phyloP scores from a whole-genome alignment of 2,888 invertebrate genomes.

The Hydraecia micacea region DNA sequence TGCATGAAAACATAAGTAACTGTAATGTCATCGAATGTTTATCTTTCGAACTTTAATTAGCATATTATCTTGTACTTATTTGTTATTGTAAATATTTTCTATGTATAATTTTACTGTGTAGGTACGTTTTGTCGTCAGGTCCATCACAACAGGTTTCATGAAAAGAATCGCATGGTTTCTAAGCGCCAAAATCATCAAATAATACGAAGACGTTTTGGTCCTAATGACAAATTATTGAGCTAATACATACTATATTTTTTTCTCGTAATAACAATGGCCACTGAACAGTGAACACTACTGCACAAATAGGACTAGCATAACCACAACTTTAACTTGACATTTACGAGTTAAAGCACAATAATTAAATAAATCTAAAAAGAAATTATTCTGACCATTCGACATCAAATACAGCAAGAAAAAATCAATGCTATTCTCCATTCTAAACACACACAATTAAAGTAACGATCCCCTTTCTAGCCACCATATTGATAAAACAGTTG shows the following conservation, averaged over 20 bases:
- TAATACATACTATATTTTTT: neutral
- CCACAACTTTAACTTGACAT: neutral
- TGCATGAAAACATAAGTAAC: constrained; percentile 47
- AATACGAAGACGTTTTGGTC: neutral
- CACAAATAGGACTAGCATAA: neutral
- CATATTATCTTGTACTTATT: constrained; percentile 15
- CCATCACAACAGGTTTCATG: neutral
- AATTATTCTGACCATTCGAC: neutral
- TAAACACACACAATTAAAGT: constrained; percentile 8
- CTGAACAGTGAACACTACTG: neutral
- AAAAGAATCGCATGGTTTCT: neutral
- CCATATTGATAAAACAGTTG: constrained; percentile 16
- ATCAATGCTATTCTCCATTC: neutral
- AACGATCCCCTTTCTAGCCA: neutral
- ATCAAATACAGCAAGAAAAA: neutral
- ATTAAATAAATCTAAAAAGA: neutral
- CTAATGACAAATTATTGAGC: neutral
- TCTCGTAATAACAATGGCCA: neutral
- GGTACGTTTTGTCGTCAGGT: neutral
- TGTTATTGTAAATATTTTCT: constrained; percentile 10
- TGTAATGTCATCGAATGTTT: constrained; percentile 30
- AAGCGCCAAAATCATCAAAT: neutral
- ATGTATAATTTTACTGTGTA: neutral
- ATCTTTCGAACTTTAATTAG: constrained; percentile 37
- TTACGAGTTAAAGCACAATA: neutral